Percentiles rank a stretch among this genome's conserved stretches.
Evolutionary conservation across 2,113 vertebrate species (phyloP).

Genomic region (Monopterus albus): DNA sequence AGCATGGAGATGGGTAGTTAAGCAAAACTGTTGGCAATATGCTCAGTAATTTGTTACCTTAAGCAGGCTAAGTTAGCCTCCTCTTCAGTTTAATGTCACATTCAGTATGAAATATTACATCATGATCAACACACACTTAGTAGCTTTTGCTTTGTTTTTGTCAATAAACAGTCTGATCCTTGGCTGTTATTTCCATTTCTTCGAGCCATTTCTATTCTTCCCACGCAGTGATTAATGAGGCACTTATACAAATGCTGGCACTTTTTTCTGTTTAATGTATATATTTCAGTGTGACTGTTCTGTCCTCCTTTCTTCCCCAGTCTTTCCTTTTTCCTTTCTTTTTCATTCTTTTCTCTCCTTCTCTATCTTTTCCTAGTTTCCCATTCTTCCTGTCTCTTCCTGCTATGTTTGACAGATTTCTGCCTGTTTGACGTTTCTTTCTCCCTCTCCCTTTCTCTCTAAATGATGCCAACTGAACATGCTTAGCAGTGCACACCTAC

Average conservation of each 20-base stretch:
- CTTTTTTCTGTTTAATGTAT: slow-evolving; percentile 5
- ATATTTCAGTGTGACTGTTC: slow-evolving; percentile 18
- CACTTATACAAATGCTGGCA: slow-evolving; percentile 2
- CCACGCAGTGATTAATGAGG: slow-evolving; percentile 15
- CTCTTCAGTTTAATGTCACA: slow-evolving; percentile 32
- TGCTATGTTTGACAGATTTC: neutral
- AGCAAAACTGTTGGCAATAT: slow-evolving; percentile 10
- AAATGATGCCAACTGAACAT: slow-evolving; percentile 16
- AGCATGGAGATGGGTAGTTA: slow-evolving; percentile 33
- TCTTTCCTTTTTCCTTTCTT: neutral
- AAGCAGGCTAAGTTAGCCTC: slow-evolving; percentile 37
- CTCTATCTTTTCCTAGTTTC: neutral
- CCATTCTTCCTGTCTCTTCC: neutral
- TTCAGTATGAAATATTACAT: slow-evolving; percentile 33
- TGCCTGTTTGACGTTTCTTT: neutral
- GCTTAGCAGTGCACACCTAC: slow-evolving; percentile 19
- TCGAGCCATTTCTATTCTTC: slow-evolving; percentile 17
- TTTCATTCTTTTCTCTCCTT: neutral
- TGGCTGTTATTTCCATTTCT: slow-evolving; percentile 12
- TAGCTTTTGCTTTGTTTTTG: slow-evolving; percentile 31
- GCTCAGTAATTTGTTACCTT: slow-evolving; percentile 43
- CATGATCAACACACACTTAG: slow-evolving; percentile 2
- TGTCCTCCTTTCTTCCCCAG: neutral
- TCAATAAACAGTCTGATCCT: slow-evolving; percentile 27
- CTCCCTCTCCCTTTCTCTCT: neutral